Evolutionary conservation across 2,797 vertebrate genomes (phyloP).

Genomic region (Falco biarmicus): DNA sequence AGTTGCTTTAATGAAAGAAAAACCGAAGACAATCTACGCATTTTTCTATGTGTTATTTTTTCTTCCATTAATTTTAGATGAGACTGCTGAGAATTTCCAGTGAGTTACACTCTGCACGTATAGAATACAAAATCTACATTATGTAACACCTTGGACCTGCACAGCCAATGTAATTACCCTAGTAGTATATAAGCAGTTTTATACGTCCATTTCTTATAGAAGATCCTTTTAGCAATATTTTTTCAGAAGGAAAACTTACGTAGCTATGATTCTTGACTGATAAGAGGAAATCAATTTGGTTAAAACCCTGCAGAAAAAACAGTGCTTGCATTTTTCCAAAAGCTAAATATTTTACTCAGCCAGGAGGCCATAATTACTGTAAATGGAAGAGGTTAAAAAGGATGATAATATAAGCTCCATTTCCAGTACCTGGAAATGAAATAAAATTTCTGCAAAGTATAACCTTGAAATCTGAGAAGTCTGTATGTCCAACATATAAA

Average conservation of each 20-base stretch:
- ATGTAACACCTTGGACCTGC: background rate
- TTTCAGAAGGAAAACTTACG: conserved; percentile 26
- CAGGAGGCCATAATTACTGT: background rate
- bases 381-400: background rate
- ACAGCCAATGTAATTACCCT: background rate
- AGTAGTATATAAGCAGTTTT: background rate
- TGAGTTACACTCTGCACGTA: background rate
- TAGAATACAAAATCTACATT: background rate
- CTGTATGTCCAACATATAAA: background rate
- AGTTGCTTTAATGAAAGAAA: conserved; percentile 51
- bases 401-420: background rate
- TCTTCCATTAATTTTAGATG: conserved; percentile 14
- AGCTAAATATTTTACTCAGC: background rate
- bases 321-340: background rate
- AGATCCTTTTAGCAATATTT: conserved; percentile 19
- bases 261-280: background rate
- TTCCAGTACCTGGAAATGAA: background rate
- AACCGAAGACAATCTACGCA: background rate
- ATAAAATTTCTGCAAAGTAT: background rate
- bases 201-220: background rate
- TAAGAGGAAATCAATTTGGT: background rate
- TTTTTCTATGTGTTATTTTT: conserved; percentile 20
- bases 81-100: background rate
- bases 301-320: conserved; percentile 11
- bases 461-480: background rate